Base-by-base conservation (phyloP, 2,888 invertebrate genomes). In the Tanypteryx hageni region DNA sequence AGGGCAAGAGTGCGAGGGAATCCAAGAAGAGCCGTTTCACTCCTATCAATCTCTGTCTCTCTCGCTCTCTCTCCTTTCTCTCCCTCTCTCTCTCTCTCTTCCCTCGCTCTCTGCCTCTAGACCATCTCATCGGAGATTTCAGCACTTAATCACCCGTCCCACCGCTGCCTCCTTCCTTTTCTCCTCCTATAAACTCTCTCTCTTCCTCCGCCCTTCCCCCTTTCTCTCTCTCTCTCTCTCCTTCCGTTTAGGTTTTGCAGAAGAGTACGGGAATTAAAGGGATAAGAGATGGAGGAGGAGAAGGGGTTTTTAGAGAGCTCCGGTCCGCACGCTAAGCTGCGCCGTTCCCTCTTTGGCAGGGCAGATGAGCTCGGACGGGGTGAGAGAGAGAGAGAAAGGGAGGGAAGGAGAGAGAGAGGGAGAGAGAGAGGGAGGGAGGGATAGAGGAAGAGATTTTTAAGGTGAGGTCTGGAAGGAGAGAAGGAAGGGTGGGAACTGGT, bases 111-210 rank as follows among this genome's bases (percentile, higher is more conserved):
- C 76, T 76, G 76, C 76, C 76, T n/a, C 76, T 76, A n/a, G n/a
- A n/a, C 68, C 68, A 76, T 76, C 76, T 76, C 76, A 76, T 76
- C 76, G 76, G 76, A 92, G 93, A 92, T 93, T 92, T 89, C 92
- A 18, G 92, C 92, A 85, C 91, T 86, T 86, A 44, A 18, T 64
- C 92, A 85, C 92, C 68, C 81, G 83, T 93, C 93, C 93, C 93
- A 92, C 92, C 92, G 86, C 93, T 92, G n/a, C 14, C 57, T 18
- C 83, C 31, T 64, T 92, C 59, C 93, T 93, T 92, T 92, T 13
- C 85, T 93, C 92, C 92, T 93, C 93, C 93, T 93, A 93, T 93
- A 93, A 93, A 93, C 93, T 92, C 92, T 92, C 92, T 86, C 22
- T 68, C 83, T 56, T 58, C 84, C 68, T 85, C 92, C 92, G 76